phyloP scores from a whole-genome alignment of 2,797 vertebrate genomes.

The Thalassophryne amazonica region DNA sequence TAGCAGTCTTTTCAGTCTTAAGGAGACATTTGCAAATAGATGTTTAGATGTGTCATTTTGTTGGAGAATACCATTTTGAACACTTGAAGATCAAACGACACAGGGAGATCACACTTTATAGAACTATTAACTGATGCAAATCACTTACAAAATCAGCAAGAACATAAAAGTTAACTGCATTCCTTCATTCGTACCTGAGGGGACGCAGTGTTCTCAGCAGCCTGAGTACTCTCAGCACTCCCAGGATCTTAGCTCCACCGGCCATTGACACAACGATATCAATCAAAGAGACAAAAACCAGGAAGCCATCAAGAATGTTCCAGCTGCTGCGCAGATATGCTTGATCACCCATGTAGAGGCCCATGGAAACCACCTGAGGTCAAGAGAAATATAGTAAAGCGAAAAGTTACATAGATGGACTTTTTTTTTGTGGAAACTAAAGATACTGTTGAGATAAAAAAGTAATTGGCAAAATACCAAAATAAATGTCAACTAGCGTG shows the following conservation, averaged over 20 bases:
- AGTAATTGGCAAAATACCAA: too few relatives aligned
- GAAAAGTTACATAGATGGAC: not conserved
- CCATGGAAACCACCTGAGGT: conserved; percentile 91
- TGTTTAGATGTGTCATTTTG: not conserved
- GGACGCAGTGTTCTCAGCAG: conserved; percentile 92
- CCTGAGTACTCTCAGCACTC: conserved; percentile 91
- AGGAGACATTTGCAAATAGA: not conserved
- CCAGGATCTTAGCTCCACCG: conserved; percentile 95
- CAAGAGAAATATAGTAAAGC: not conserved
- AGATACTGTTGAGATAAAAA: too few relatives aligned
- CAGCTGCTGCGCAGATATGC: conserved; percentile 96
- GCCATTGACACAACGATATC: conserved; percentile 98
- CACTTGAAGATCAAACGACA: not conserved
- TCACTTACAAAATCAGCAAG: not conserved
- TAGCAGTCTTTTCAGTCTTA: not conserved
- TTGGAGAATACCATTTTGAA: not conserved
- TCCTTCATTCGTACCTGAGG: conserved; percentile 81
- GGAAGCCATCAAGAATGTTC: conserved; percentile 96
- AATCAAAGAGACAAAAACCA: conserved; percentile 95
- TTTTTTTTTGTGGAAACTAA: not conserved
- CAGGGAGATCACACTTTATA: not conserved
- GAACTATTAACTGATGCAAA: not conserved
- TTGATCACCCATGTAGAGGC: conserved; percentile 91
- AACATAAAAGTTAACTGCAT: not conserved
- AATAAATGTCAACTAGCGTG: too few relatives aligned